Evolutionary conservation across 1,140 invertebrate genomes (phyloP).

Genomic region (Cydia pomonella): DNA sequence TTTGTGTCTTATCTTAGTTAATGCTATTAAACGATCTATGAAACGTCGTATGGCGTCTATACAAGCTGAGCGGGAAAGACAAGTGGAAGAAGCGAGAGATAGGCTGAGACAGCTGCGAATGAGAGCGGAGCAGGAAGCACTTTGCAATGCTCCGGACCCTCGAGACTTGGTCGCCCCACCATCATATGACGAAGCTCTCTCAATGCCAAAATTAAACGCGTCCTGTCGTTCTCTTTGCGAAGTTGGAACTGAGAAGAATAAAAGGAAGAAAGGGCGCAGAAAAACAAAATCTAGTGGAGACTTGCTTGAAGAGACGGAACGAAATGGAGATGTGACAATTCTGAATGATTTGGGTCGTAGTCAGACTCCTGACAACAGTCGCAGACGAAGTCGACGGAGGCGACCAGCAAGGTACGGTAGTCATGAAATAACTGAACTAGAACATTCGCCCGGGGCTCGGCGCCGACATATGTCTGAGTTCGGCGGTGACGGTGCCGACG

Average conservation of each 20-base stretch:
- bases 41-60: constrained; percentile 80
- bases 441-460: constrained; percentile 67
- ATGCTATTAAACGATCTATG: constrained; percentile 81
- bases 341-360: constrained; percentile 59
- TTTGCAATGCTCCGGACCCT: constrained; percentile 82
- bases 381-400: constrained; percentile 60
- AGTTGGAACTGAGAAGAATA: constrained; percentile 74
- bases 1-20: constrained; percentile 74
- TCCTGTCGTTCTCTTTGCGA: constrained; percentile 82
- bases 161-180: constrained; percentile 85
- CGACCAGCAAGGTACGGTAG: constrained; percentile 64
- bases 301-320: constrained; percentile 73
- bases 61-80: constrained; percentile 82
- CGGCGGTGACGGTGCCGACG: constrained; percentile 44
- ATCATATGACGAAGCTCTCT: constrained; percentile 87
- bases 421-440: constrained; percentile 72
- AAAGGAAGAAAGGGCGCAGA: constrained; percentile 71
- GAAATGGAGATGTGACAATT: constrained; percentile 61
- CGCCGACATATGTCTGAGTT: constrained; percentile 65
- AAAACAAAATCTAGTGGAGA: constrained; percentile 80
- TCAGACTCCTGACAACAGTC: constrained; percentile 49
- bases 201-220: constrained; percentile 83
- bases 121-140: constrained; percentile 80
- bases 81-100: constrained; percentile 80
- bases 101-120: constrained; percentile 80